Percentiles rank a stretch among this genome's conserved stretches.
phyloP scores from a whole-genome alignment of 2,888 invertebrate species.

The Clistopyga incitator region DNA sequence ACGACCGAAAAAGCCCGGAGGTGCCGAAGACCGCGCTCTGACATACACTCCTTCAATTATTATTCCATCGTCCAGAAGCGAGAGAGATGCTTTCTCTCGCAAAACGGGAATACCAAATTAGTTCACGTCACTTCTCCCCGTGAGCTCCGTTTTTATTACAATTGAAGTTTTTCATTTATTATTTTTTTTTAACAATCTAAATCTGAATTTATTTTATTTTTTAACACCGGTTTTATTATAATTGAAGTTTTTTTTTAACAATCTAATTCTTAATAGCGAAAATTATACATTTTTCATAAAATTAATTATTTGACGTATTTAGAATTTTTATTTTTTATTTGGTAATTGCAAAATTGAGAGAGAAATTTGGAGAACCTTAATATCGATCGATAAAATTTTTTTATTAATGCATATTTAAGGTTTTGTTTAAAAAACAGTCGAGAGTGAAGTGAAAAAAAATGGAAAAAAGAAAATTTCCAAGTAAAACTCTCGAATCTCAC shows the following conservation, averaged over 20 bases:
- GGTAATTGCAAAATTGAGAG: too few species aligned
- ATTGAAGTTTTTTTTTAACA: too few species aligned
- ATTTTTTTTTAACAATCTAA: too few species aligned
- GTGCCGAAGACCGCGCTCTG: conserved; percentile 25
- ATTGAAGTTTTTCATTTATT: background rate
- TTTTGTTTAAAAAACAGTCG: background rate
- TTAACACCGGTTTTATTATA: too few species aligned
- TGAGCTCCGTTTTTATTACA: conserved; percentile 4
- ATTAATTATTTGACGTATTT: too few species aligned
- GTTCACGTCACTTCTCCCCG: conserved; percentile 38
- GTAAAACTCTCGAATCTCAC: background rate
- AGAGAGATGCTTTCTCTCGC: conserved; percentile 32
- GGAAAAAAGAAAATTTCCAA: conserved; percentile 3
- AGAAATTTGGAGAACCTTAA: too few species aligned
- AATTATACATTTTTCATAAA: too few species aligned
- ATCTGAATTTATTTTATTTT: too few species aligned
- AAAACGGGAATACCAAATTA: conserved; percentile 56
- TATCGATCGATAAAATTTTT: too few species aligned
- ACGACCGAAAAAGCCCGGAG: conserved; percentile 42
- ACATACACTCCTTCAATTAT: conserved; percentile 47
- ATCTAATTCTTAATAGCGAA: too few species aligned
- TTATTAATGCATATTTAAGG: background rate
- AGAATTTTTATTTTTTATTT: too few species aligned
- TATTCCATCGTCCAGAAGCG: conserved; percentile 33
- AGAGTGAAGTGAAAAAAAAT: background rate